Percentiles rank a stretch among this genome's conserved stretches.
Conservation (phyloP, 2,888 invertebrate species). For the Cryptops parisi region DNA sequence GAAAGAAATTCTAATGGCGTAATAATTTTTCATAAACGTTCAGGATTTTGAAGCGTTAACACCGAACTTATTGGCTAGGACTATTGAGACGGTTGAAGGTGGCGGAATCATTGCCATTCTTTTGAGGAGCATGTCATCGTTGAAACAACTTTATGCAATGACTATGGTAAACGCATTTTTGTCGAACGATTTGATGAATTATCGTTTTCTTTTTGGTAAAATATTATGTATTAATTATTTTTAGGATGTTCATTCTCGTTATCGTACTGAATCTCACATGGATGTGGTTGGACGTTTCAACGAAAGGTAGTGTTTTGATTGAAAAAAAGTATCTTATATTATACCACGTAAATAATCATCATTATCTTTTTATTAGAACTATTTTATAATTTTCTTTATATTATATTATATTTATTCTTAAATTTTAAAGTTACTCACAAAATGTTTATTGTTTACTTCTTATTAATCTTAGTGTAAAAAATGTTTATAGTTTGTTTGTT, state of each 20-base stretch:
- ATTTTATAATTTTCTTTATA: background rate
- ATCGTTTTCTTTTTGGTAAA: too few species aligned
- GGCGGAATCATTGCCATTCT: slow-evolving; percentile 85
- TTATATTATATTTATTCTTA: too few species aligned
- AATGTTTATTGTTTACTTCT: too few species aligned
- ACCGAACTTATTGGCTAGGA: slow-evolving; percentile 88
- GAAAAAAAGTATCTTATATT: too few species aligned
- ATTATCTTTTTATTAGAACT: background rate
- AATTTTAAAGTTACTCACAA: too few species aligned
- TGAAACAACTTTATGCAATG: slow-evolving; percentile 89
- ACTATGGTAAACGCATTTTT: slow-evolving; percentile 49
- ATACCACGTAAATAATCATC: slow-evolving; percentile 13
- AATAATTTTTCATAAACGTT: slow-evolving; percentile 20
- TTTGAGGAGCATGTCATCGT: slow-evolving; percentile 65
- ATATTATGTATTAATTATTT: background rate
- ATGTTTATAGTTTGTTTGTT: too few species aligned
- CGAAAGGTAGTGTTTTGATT: too few species aligned
- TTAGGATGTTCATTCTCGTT: slow-evolving; percentile 83
- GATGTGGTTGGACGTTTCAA: slow-evolving; percentile 89
- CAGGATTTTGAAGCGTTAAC: slow-evolving; percentile 95
- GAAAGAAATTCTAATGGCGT: too few species aligned
- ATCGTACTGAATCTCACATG: slow-evolving; percentile 86
- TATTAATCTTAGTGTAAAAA: too few species aligned
- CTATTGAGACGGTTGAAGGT: slow-evolving; percentile 96
- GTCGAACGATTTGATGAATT: background rate